A percentile compares a stretch with the other conserved stretches of the same genome.
Conservation (phyloP, 2,113 vertebrate genomes). For the Hemiprocne comata region DNA sequence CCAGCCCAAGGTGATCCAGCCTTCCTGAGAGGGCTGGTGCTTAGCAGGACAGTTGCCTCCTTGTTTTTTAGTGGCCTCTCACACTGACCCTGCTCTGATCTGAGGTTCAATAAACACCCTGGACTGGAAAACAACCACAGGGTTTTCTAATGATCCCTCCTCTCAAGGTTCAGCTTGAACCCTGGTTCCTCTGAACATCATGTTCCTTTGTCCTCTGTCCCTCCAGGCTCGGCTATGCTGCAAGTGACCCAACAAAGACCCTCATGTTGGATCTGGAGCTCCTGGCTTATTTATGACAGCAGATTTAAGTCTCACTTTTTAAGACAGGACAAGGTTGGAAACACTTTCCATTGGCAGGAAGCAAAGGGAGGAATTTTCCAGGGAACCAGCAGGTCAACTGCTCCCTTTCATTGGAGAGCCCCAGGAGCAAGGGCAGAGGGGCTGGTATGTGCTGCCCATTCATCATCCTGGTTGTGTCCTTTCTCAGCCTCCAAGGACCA, state of each 20-base stretch:
- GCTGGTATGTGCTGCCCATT: neutral
- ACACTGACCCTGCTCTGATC: neutral
- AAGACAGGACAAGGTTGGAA: neutral
- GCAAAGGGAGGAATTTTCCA: slow-evolving; percentile 13
- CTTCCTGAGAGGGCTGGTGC: neutral
- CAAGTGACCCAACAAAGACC: neutral
- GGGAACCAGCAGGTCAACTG: neutral
- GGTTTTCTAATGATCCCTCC: neutral
- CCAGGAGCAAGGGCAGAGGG: neutral
- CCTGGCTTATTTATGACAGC: neutral
- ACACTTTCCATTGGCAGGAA: neutral
- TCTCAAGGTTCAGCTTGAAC: neutral
- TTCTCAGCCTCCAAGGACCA: neutral
- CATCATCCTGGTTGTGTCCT: neutral
- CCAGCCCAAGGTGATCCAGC: neutral
- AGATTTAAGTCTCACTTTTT: neutral
- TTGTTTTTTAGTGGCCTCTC: neutral
- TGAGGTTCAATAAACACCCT: neutral
- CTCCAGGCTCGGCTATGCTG: neutral
- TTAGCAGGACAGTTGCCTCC: neutral
- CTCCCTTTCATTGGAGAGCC: neutral
- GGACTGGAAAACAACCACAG: neutral
- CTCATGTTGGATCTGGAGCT: fast-evolving
- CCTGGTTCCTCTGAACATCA: neutral
- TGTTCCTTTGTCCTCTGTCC: neutral